Percentiles rank a stretch among this genome's conserved stretches.
Evolutionary conservation across 2,888 invertebrate species (phyloP).

Genomic region (Morinoia aosen): DNA sequence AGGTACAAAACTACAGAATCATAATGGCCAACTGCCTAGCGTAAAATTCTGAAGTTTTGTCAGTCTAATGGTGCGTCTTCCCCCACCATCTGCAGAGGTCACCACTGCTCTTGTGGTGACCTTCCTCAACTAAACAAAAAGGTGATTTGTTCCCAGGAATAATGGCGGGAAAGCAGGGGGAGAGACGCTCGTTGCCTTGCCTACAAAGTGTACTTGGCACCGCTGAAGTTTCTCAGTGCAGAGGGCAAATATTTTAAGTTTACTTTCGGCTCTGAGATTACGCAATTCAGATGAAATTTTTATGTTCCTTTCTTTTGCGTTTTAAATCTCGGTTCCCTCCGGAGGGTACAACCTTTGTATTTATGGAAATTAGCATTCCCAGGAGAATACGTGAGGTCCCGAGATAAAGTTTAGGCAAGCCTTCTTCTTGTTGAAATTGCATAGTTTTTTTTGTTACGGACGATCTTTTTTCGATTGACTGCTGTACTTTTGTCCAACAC

Average conservation of each 20-base stretch:
- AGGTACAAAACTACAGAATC: neutral
- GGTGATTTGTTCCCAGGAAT: neutral
- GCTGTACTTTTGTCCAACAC: too few species aligned
- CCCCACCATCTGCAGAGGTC: neutral
- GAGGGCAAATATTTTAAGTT: neutral
- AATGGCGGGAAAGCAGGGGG: neutral
- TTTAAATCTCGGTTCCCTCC: too few species aligned
- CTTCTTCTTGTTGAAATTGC: too few species aligned
- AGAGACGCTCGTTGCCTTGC: neutral
- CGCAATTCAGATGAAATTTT: neutral
- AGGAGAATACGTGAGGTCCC: too few species aligned
- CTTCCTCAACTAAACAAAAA: constrained; percentile 12
- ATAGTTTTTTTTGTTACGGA: too few species aligned
- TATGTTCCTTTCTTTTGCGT: neutral
- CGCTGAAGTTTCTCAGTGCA: neutral
- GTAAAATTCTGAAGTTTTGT: neutral
- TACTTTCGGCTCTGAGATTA: neutral
- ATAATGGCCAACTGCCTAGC: neutral
- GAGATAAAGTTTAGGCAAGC: too few species aligned
- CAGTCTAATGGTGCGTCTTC: neutral
- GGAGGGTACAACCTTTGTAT: too few species aligned
- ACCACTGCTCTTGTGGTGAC: neutral
- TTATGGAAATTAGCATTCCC: too few species aligned
- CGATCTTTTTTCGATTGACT: too few species aligned
- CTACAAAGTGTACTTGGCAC: neutral